Evolutionary conservation across 2,888 invertebrate genomes (phyloP).

Genomic region (Ctena decussata): DNA sequence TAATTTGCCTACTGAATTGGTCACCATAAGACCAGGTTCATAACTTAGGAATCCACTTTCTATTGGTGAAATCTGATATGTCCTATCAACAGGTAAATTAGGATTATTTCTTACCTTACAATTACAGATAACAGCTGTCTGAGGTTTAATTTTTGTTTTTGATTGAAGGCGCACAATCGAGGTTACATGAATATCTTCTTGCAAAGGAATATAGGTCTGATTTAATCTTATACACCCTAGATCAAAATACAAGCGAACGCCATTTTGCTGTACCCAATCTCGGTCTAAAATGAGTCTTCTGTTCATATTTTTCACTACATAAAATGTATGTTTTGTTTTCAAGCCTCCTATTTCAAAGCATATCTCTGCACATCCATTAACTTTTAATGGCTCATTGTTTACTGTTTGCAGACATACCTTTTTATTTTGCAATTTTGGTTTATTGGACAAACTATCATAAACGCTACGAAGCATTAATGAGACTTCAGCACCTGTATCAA

Average conservation of each 20-base stretch:
- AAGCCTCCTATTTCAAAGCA: slow-evolving; percentile 6
- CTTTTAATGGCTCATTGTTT: background rate
- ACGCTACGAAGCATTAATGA: slow-evolving; percentile 19
- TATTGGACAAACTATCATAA: background rate
- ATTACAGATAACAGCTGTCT: background rate
- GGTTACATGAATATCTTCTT: slow-evolving; percentile 42
- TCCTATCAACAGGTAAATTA: background rate
- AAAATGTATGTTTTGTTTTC: slow-evolving; percentile 25
- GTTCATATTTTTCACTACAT: slow-evolving; percentile 28
- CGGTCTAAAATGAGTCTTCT: slow-evolving; percentile 35
- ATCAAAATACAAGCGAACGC: slow-evolving; percentile 44
- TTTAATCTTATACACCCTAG: slow-evolving; percentile 21
- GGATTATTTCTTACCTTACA: background rate
- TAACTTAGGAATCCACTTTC: slow-evolving; percentile 3
- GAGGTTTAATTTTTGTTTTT: background rate
- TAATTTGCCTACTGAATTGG: background rate
- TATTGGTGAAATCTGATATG: background rate
- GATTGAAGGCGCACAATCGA: background rate
- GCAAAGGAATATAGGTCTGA: slow-evolving; percentile 18
- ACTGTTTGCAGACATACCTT: background rate
- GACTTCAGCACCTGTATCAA: slow-evolving; percentile 47
- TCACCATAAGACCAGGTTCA: slow-evolving; percentile 16
- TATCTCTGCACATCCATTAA: slow-evolving; percentile 13
- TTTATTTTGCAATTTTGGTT: slow-evolving; percentile 23
- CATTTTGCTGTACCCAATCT: slow-evolving; percentile 26